Base-by-base conservation (phyloP, 2,888 invertebrate genomes). In the Phyllotreta striolata region DNA sequence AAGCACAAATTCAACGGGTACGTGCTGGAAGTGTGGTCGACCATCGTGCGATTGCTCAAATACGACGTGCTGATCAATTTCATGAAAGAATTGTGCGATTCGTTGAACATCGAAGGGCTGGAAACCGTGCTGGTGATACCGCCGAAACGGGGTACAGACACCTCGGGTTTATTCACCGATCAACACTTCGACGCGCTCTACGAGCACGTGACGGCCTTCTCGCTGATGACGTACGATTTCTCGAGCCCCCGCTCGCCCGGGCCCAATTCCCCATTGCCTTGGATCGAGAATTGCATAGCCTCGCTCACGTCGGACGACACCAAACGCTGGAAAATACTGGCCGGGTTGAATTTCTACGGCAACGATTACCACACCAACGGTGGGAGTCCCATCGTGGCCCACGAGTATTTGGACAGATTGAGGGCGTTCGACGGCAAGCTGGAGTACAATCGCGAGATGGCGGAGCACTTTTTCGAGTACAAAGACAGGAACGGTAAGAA, bases 191-290 rank as follows among this genome's bases (percentile, higher is more conserved):
- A 92, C 74, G 85, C 86, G 51, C 85, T 97, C 55, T 89, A 90
- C 66, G 88, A 90, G 4, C 85, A 89, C 79, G 88, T 97, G 0
- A 90, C 91, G 74, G 92, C 89, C 24, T 95, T 97, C 77, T 96
- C 96, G 38, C 84, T 98, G n/a, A 97, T 97, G 96, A 96, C 96
- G 0, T 98, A 98, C 77, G 97, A 98, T 80, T 97, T 88, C 81
- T 96, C 96, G 1, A 91, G 83, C 78, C 85, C 90, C 8, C 90
- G 91, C 78, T 86, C 90, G 74, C 93, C 93, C 74, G 93, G 96
- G 44, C 94, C 96, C 0, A 96, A 96, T 83, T 92, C 95, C 63
- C 97, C 97, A 0, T 73, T 93, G 0, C 83, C 87, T 68, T 97
- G 97, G 96, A 85, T 93, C 61, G 85, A 86, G 70, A 83, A 88